Conservation (phyloP, 2,113 vertebrate species). For the Heteronetta atricapilla region DNA sequence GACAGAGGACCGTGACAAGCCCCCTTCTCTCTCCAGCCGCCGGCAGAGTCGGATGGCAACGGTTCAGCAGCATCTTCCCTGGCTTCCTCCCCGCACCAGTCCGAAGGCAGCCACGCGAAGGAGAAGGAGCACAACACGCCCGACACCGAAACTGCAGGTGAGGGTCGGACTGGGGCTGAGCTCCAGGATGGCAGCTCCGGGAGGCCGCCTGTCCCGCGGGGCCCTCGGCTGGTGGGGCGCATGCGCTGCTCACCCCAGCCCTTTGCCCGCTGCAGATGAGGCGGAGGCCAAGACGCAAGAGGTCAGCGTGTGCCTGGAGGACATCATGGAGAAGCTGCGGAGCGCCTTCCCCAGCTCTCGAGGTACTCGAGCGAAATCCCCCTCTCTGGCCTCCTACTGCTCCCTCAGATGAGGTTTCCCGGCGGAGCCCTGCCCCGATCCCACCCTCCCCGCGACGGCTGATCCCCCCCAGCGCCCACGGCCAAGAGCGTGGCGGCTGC, state of each 20-base stretch:
- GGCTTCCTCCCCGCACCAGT: conserved; percentile 88
- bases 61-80: conserved; percentile 86
- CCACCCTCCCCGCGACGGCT: background rate
- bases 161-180: background rate
- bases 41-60: conserved; percentile 86
- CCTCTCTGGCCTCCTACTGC: conserved; percentile 63
- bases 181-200: background rate
- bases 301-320: conserved; percentile 92
- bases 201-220: background rate
- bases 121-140: conserved; percentile 87
- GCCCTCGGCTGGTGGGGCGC: background rate
- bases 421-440: background rate
- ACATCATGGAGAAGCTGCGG: conserved; percentile 96
- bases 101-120: conserved; percentile 81
- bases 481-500: conserved; percentile 7
- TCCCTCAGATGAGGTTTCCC: conserved; percentile 28
- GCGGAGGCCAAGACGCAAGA: conserved; percentile 87
- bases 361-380: conserved; percentile 72
- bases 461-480: background rate
- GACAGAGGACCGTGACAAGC: accelerated
- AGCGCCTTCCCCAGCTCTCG: conserved; percentile 88
- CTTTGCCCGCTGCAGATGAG: conserved; percentile 79
- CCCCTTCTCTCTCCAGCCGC: conserved; percentile 79
- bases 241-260: background rate
- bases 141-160: conserved; percentile 91